A percentile compares a stretch with the other conserved stretches of the same genome.
Conservation (phyloP, 2,113 vertebrate genomes). For the Haliaeetus leucogaster region DNA sequence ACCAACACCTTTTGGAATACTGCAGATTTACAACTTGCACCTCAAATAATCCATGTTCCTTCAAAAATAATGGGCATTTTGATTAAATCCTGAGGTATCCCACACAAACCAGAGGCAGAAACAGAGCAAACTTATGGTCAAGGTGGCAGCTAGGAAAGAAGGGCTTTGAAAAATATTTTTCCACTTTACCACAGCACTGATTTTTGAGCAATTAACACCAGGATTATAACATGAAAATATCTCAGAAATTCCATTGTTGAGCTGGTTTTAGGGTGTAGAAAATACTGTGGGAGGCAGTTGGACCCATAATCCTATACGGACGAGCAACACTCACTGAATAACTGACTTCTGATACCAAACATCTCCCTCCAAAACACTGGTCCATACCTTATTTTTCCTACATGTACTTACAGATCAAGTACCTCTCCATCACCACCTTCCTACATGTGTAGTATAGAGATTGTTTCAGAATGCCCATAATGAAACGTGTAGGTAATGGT, state of each 20-base stretch:
- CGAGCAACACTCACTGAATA: background rate
- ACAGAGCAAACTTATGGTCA: background rate
- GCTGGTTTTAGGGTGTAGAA: background rate
- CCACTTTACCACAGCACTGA: background rate
- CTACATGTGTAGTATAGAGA: background rate
- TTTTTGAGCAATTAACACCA: background rate
- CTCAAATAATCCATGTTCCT: background rate
- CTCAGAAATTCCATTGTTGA: background rate
- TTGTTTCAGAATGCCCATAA: background rate
- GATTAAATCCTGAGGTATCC: background rate
- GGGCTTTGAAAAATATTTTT: background rate
- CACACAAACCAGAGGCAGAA: background rate
- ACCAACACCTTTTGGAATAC: background rate
- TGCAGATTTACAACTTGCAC: background rate
- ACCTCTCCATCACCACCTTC: background rate
- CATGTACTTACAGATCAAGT: background rate
- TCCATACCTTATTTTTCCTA: background rate
- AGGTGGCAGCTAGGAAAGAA: background rate
- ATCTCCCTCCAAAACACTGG: background rate
- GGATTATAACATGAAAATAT: background rate
- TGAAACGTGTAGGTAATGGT: fast-evolving
- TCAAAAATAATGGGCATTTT: background rate
- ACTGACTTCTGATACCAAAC: background rate
- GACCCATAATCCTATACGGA: background rate
- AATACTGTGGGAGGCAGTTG: background rate